Conservation (phyloP, 1,140 invertebrate species). For the Sitobion miscanthi region DNA sequence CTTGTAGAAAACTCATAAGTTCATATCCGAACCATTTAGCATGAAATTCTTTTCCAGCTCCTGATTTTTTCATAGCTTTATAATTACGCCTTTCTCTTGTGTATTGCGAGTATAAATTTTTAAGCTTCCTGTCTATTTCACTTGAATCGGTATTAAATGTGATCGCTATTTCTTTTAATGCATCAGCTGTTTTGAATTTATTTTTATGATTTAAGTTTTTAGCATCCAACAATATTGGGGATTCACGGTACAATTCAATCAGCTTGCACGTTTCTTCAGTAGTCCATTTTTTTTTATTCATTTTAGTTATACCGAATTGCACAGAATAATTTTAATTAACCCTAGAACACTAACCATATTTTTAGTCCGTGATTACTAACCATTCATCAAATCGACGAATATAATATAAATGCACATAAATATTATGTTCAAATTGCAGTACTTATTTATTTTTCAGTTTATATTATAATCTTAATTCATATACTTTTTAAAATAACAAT, state of each 20-base stretch:
- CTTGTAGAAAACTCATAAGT: too few species aligned
- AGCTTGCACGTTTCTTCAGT: background rate
- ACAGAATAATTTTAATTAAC: too few species aligned
- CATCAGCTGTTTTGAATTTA: slow-evolving; percentile 14
- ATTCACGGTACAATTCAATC: slow-evolving; percentile 21
- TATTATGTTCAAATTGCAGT: too few species aligned
- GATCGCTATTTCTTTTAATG: background rate
- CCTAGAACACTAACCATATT: too few species aligned
- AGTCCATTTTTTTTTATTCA: slow-evolving; percentile 15
- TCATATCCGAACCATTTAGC: background rate
- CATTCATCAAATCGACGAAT: too few species aligned
- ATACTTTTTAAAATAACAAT: too few species aligned
- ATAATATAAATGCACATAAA: too few species aligned
- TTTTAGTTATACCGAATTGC: background rate
- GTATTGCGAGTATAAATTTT: background rate
- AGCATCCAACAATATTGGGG: slow-evolving; percentile 55
- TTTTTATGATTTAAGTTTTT: slow-evolving; percentile 57
- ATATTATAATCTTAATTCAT: too few species aligned
- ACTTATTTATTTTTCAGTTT: too few species aligned
- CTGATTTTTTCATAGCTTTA: background rate
- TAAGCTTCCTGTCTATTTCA: background rate
- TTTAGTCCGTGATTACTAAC: too few species aligned
- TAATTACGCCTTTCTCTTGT: background rate
- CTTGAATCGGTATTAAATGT: background rate
- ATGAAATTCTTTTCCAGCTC: background rate